Base-by-base conservation (phyloP, 2,797 vertebrate genomes). In the Gallinago nigripennis region DNA sequence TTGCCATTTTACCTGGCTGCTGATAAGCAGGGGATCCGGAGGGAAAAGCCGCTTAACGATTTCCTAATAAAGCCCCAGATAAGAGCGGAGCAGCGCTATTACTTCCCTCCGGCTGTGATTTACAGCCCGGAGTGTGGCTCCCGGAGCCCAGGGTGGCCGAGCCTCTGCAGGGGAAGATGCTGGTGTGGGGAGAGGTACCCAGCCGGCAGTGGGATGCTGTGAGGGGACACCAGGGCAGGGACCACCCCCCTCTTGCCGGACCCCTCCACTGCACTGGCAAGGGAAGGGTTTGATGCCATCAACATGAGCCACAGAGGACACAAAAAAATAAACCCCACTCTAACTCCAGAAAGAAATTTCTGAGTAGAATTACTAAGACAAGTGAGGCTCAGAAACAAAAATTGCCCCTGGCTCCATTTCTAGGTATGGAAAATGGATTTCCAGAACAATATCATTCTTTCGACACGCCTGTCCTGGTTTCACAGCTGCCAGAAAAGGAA, bases 371-470 rank as follows among this genome's bases (percentile, higher is more conserved):
- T 78, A 12, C 7, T 51, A 70, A 82, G 51, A 64, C 77, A n/a
- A 79, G 68, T 0, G 12, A 86, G 35, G 51, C 58, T 89, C 46
- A 45, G 86, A 60, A 82, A 78, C 20, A 79, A 41, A 70, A 64
- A 68, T 61, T 1, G 17, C 82, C 58, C 25, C 76, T 7, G 56
- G 82, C 57, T 92, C 65, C 72, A 39, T 82, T 91, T 88, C 82
- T 92, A 78, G 70, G 80, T 76, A 83, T 0, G 17, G 61, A 90
- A 81, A 95, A 95, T 88, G 88, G 85, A 94, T 96, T 95, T 90
- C 54, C 86, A 82, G 82, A 93, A 88, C 58, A 88, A 16, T 69
- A 88, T 43, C 25, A 79, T 61, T 46, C 70, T 92, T 97, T 88
- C 6, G 70, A 90, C 51, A 92, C 0, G 35, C 86, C 90, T 82